Base-by-base conservation (phyloP, 2,888 invertebrate species). In the Hirtodrosophila histrioides region DNA sequence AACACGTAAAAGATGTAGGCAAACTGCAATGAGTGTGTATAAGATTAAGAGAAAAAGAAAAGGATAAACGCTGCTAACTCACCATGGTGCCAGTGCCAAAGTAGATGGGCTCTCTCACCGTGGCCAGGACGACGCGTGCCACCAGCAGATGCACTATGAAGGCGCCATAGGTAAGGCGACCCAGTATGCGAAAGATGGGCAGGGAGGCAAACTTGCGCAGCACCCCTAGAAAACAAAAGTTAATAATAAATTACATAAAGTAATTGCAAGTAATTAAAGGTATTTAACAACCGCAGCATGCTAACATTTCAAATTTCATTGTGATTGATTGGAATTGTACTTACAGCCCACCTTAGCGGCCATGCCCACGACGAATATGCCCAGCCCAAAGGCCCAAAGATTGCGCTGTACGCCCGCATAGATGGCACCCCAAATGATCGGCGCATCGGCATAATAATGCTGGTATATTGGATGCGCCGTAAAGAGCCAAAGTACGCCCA, bases 401-500 rank as follows among this genome's bases (percentile, higher is more conserved):
- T 91, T 91, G 57, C 91, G 90, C 37, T 91, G 91, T 2, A 91
- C 57, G 0, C 89, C 86, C 57, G 92, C 91, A 79, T 92, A 92
- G n/a, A 92, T 46, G 53, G 89, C 86, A 8, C 90, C 90, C 74
- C 92, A 91, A 53, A 89, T 71, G 9, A 89, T 61, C 3, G 88
- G 86, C 3, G 88, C 81, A 17, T 84, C 76, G 12, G 81, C 61
- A 54, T 82, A 78, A 43, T 88, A 90, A 84, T 75, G 83, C 78
- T 74, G 91, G 76, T 78, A 84, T 37, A 86, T 90, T 64, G 85
- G 91, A 67, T 89, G 90, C 0, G 89, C 84, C 24, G 88, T 78
- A n/a, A 90, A 88, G n/a, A 90, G 56, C 86, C 89, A 87, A 3
- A 86, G 33, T n/a, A 90, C 39, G 1, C 78, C 89, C 9, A 69